Evolutionary conservation across 2,888 invertebrate species (phyloP), one percentile per base, ranked within the genome.

Genomic region (Boloria selene): DNA sequence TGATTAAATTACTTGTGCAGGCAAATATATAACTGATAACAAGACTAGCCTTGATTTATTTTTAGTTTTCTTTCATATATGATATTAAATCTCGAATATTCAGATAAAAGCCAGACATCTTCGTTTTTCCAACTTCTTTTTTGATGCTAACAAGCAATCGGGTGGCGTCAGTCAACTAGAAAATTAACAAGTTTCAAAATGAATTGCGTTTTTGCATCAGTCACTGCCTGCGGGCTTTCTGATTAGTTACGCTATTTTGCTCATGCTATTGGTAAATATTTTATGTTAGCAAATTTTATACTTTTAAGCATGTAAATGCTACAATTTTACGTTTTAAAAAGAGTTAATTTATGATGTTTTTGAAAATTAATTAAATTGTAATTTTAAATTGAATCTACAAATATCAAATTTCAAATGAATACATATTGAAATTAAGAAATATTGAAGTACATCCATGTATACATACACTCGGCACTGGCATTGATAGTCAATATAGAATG

Each of bases 131-230:
- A 22, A 38, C 31, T 38, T 7, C 16, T 42, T 63, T 45, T 54
- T 67, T 58, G 52, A 51, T 61, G 61, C 64, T 22, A 67, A 70
- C 66, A 22, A 45, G 56, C 10, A 16, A 72, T 71, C 64, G 64
- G 65, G 59, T 42, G 65, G 59, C 69, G 63, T 61, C 72, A 72
- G 69, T 73, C 69, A 65, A 67, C 67, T 68, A 63, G 72, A 73
- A 73, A 74, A 73, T 74, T 70, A 68, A 72, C 69, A 63, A 63
- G 61, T 62, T 62, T 65, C 51, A 42, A 68, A 70, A 65, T 65
- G 67, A 68, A 67, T 72, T 65, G 69, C 59, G 45, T 51, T 67
- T 71, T 67, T 68, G 42, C 61, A 38, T 44, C 55, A 55, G 38
- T 55, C 42, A 54, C n/a, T 62, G 55, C 22, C 38, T 38, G 16